Evolutionary conservation across 2,797 vertebrate genomes (phyloP), one percentile per base, ranked within the genome.

Genomic region (Sciurus vulgaris): DNA sequence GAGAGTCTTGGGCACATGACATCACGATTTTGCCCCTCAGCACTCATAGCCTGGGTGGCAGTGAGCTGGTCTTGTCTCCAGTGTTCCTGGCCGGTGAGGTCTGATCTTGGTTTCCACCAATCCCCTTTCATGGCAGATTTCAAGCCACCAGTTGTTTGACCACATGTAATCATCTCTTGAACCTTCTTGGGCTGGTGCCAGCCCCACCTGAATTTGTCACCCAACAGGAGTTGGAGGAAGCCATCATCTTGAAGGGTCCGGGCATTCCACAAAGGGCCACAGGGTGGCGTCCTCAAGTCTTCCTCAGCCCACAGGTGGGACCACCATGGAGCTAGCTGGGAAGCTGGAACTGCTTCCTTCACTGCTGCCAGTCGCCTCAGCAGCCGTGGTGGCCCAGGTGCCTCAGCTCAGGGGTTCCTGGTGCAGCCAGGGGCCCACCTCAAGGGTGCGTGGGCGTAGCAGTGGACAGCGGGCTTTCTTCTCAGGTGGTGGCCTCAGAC

Each of bases 101-200:
- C 22, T 18, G 63, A 18, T 59, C 56, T 8, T 18, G 1, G 4
- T 0, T 3, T 13, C 35, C 69, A 2, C 22, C 30, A 47, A 22
- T 2, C 24, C 33, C 18, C 26, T 44, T 74, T 65, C 26, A 14
- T 3, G 63, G 59, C 20, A 7, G 20, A 63, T 41, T 61, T 70
- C 33, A n/a, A 24, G 28, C 30, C 26, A 2, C 35, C 0, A 0
- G 0, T 9, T 14, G 22, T 54, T 26, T 24, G 24, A 15, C 1
- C 7, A 3, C 7, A 56, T 17, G 6, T 4, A 22, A 3, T 0
- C 1, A 1, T 0, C 8, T 38, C 20, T 0, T 3, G 12, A 49
- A 4, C 7, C 56, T 15, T 13, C 26, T n/a, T 38, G 11, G 7
- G 0, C 6, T 5, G 49, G 28, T 35, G 22, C 18, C 11, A 28